A percentile compares a stretch with the other conserved stretches of the same genome.
Conservation (phyloP, 1,140 invertebrate species). For the Pemphigus obesinymphae region DNA sequence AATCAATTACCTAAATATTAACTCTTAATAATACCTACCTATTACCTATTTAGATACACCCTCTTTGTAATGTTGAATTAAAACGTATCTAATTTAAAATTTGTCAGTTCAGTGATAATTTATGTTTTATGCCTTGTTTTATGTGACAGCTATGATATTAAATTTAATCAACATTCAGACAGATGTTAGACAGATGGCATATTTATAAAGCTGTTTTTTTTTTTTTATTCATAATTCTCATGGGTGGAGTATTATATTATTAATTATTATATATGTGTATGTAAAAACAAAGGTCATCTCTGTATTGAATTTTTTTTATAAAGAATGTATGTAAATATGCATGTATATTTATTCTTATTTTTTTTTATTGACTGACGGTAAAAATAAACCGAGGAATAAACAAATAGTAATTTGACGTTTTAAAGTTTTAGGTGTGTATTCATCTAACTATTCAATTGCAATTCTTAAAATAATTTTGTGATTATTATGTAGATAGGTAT, state of each 20-base stretch:
- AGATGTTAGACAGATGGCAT: slow-evolving; percentile 30
- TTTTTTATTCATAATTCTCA: slow-evolving; percentile 7
- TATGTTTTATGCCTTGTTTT: background rate
- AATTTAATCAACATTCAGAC: background rate
- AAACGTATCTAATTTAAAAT: background rate
- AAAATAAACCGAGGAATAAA: background rate
- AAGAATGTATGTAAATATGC: background rate
- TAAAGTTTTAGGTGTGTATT: background rate
- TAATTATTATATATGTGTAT: background rate
- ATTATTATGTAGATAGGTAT: no score
- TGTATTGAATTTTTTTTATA: background rate
- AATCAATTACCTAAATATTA: background rate
- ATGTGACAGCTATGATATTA: background rate
- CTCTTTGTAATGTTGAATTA: no score
- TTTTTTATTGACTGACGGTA: background rate
- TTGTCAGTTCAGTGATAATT: background rate
- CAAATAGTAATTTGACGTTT: background rate
- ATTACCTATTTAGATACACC: background rate
- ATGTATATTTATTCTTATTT: background rate
- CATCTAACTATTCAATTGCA: no score
- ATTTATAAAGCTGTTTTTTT: background rate
- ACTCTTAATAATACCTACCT: background rate
- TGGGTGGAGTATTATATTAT: background rate
- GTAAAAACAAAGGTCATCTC: background rate
- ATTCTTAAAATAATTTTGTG: no score